Evolutionary conservation across 2,888 invertebrate species (phyloP).

Genomic region (Cyaniris semiargus): DNA sequence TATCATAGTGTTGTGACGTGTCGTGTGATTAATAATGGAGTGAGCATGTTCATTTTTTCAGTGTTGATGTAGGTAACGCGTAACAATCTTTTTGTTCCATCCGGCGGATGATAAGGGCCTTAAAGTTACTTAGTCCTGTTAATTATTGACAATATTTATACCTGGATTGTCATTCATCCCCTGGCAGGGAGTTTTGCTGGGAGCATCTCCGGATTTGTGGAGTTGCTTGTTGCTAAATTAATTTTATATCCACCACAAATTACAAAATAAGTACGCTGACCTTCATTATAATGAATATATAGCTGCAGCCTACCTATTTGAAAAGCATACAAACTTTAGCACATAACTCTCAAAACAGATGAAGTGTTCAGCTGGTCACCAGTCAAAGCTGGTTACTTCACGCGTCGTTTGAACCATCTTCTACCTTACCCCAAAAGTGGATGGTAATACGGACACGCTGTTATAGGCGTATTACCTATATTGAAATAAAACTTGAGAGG

Average conservation of each 20-base stretch:
- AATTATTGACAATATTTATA: conserved; percentile 15
- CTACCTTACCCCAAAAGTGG: no score
- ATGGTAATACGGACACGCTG: no score
- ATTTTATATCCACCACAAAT: no score
- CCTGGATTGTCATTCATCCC: not conserved
- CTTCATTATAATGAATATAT: no score
- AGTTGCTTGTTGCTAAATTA: no score
- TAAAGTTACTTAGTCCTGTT: not conserved
- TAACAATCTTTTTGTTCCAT: conserved; percentile 53
- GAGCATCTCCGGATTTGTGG: no score
- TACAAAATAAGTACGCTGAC: no score
- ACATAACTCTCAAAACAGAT: no score
- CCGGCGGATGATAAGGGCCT: not conserved
- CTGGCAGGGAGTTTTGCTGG: not conserved
- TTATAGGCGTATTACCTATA: no score
- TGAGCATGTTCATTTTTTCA: conserved; percentile 67
- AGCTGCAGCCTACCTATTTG: no score
- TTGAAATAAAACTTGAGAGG: no score
- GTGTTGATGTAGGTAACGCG: conserved; percentile 60
- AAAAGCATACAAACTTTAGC: no score
- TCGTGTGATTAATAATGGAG: conserved; percentile 77
- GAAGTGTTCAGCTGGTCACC: not conserved
- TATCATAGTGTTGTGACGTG: conserved; percentile 79
- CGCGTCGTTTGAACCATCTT: not conserved
- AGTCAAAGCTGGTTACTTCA: not conserved